Percentiles rank a stretch among this genome's conserved stretches.
Evolutionary conservation across 2,888 invertebrate species (phyloP).

Genomic region (Tetanocera ferruginea): DNA sequence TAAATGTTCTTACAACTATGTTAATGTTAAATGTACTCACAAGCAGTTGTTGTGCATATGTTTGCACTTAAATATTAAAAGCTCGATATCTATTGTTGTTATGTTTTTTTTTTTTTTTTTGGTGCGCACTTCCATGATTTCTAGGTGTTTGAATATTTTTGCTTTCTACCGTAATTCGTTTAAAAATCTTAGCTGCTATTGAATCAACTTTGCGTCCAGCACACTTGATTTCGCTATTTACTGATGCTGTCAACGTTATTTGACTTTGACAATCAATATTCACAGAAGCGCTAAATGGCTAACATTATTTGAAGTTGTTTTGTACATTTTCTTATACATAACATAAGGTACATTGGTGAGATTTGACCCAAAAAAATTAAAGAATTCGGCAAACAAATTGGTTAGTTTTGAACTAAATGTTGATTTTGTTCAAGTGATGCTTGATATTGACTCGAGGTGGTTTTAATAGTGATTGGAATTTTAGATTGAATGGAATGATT

Average conservation of each 20-base stretch:
- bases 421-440: not conserved
- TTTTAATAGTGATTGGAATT: too few species aligned
- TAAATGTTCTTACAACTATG: too few species aligned
- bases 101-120: too few species aligned
- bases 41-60: too few species aligned
- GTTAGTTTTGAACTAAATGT: not conserved
- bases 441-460: not conserved
- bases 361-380: constrained; percentile 6
- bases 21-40: too few species aligned
- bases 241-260: constrained; percentile 6
- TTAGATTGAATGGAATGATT: not conserved
- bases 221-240: not conserved
- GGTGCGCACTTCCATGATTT: too few species aligned
- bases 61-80: too few species aligned
- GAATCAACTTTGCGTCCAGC: not conserved
- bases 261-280: not conserved
- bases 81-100: too few species aligned
- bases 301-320: constrained; percentile 16
- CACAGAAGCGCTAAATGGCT: constrained; percentile 21
- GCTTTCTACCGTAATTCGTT: too few species aligned
- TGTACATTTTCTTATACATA: not conserved
- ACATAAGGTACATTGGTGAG: not conserved
- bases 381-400: not conserved
- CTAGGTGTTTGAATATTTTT: too few species aligned
- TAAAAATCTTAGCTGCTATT: too few species aligned